Evolutionary conservation across 2,888 invertebrate genomes (phyloP).

Genomic region (Cotesia congregata): DNA sequence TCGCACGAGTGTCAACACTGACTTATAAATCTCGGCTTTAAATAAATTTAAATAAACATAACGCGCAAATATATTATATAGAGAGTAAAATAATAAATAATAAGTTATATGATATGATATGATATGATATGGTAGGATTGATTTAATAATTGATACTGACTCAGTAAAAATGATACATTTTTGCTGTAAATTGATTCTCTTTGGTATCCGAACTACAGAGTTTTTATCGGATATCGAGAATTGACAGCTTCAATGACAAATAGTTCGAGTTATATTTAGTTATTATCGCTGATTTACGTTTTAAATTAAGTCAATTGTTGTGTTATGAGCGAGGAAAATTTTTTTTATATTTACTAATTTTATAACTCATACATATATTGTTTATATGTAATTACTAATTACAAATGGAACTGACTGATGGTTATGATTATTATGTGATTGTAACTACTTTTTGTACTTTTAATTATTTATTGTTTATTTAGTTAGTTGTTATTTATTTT

Average conservation of each 20-base stretch:
- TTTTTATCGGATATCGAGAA: not conserved
- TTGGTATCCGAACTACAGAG: not conserved
- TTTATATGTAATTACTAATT: conserved; percentile 12
- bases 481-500: not conserved
- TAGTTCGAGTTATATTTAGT: not conserved
- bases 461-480: not conserved
- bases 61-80: not conserved
- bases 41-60: not conserved
- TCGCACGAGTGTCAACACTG: conserved; percentile 72
- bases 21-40: conserved; percentile 2
- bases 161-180: not conserved
- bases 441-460: not conserved
- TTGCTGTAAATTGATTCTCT: not conserved
- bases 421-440: not conserved
- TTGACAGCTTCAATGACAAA: not conserved
- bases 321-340: not conserved
- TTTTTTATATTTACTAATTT: not conserved
- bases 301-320: conserved; percentile 6
- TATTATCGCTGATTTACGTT: not conserved
- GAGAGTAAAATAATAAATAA: no score
- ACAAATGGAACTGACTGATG: conserved; percentile 29
- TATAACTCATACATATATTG: conserved; percentile 4
- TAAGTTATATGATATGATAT: not conserved
- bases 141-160: not conserved
- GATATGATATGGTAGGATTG: not conserved